Conservation (phyloP, 2,113 vertebrate species). For the Atrichornis clamosus region DNA sequence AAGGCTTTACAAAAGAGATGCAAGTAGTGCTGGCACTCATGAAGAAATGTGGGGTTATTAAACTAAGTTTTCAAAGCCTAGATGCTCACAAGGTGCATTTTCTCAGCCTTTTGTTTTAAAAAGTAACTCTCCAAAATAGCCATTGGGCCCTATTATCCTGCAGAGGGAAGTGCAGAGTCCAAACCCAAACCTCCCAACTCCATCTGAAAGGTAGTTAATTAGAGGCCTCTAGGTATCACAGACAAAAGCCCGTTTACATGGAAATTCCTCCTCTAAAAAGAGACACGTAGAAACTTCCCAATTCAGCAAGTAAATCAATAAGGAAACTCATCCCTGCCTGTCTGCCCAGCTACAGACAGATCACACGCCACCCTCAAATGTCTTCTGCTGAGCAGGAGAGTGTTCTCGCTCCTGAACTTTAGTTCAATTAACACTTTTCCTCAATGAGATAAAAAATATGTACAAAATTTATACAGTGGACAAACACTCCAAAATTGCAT, state of each 20-base stretch:
- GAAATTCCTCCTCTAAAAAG: slow-evolving; percentile 31
- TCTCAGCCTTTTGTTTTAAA: slow-evolving; percentile 29
- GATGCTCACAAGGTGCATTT: neutral
- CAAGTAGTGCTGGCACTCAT: neutral
- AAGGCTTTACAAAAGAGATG: neutral
- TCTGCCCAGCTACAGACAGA: neutral
- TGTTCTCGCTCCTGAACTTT: neutral
- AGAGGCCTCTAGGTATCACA: slow-evolving; percentile 4
- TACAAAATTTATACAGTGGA: neutral
- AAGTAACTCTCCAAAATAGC: slow-evolving; percentile 20
- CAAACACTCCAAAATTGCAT: neutral
- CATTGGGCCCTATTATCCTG: neutral
- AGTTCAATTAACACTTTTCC: neutral
- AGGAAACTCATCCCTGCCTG: neutral
- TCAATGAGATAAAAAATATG: neutral
- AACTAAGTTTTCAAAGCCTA: slow-evolving; percentile 2
- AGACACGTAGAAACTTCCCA: neutral
- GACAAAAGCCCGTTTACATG: slow-evolving; percentile 37
- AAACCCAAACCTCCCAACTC: neutral
- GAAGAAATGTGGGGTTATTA: neutral
- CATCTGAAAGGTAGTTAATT: slow-evolving; percentile 47
- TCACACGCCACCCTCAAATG: neutral
- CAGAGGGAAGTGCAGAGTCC: neutral
- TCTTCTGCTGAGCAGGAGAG: neutral
- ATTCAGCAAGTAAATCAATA: slow-evolving; percentile 37